Percentiles rank a stretch among this genome's conserved stretches.
Evolutionary conservation across 2,888 invertebrate species (phyloP).

Genomic region (Mactromeris polynyma): DNA sequence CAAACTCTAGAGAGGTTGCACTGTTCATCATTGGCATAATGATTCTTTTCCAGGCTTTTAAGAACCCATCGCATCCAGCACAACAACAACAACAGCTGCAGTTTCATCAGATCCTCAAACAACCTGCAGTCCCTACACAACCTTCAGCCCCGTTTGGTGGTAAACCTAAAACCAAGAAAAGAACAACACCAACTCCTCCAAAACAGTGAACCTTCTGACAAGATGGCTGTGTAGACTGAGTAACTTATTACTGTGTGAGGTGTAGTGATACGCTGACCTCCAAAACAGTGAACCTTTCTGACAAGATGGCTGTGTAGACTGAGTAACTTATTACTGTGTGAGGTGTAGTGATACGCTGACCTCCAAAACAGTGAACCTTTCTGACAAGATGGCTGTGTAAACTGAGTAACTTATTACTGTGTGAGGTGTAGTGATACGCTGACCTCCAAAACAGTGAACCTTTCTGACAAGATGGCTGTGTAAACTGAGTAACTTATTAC

Average conservation of each 20-base stretch:
- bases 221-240: too few species aligned
- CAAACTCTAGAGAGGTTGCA: too few species aligned
- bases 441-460: neutral
- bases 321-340: too few species aligned
- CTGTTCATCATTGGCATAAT: neutral
- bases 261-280: too few species aligned
- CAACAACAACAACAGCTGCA: conserved; percentile 68
- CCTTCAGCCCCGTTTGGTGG: conserved; percentile 46
- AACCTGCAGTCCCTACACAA: conserved; percentile 56
- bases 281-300: neutral
- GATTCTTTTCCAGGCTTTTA: conserved; percentile 71
- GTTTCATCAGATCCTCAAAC: conserved; percentile 69
- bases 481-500: too few species aligned
- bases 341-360: too few species aligned
- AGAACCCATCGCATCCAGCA: conserved; percentile 75
- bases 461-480: neutral
- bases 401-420: too few species aligned
- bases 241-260: too few species aligned
- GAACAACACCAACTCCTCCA: conserved; percentile 82
- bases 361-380: neutral
- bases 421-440: too few species aligned
- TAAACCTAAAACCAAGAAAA: conserved; percentile 82
- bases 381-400: neutral
- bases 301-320: too few species aligned
- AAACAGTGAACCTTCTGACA: conserved; percentile 60